Evolutionary conservation across 2,797 vertebrate genomes (phyloP).

Genomic region (Heterohyrax brucei): DNA sequence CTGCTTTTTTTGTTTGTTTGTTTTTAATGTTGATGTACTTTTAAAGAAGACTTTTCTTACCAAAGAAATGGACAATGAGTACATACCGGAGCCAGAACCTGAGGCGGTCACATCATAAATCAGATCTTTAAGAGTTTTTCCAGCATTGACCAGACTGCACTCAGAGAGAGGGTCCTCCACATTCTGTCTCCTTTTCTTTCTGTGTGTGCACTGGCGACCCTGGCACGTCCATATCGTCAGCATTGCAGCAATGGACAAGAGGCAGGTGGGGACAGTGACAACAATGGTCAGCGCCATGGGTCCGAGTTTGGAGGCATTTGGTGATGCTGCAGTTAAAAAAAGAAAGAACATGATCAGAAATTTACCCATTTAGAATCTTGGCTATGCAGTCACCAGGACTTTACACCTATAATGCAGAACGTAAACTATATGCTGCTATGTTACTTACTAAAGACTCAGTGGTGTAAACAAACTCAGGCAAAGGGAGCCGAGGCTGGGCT

Average conservation of each 20-base stretch:
- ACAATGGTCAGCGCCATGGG: slow-evolving; percentile 91
- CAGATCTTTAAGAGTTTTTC: slow-evolving; percentile 96
- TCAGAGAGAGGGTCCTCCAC: slow-evolving; percentile 95
- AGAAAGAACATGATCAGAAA: slow-evolving; percentile 56
- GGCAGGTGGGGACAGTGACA: slow-evolving; percentile 92
- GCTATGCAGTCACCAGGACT: background rate
- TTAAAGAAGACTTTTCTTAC: slow-evolving; percentile 3
- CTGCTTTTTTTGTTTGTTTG: too few relatives aligned
- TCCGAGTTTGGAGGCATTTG: slow-evolving; percentile 88
- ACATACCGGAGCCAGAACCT: slow-evolving; percentile 97
- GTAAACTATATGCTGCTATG: background rate
- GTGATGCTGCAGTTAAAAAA: slow-evolving; percentile 77
- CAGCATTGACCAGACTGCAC: slow-evolving; percentile 92
- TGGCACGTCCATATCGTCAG: slow-evolving; percentile 90
- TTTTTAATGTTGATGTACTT: slow-evolving; percentile 9
- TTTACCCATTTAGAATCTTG: slow-evolving; percentile 30
- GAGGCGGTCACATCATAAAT: slow-evolving; percentile 98
- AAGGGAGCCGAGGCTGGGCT: background rate
- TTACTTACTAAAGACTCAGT: background rate
- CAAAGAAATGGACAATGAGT: background rate
- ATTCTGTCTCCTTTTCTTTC: slow-evolving; percentile 91
- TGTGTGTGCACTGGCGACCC: slow-evolving; percentile 90
- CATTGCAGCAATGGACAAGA: slow-evolving; percentile 92
- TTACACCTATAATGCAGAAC: background rate
- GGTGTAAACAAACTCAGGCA: background rate